phyloP scores from a whole-genome alignment of 2,797 vertebrate species.

The Sebastes diploproa region DNA sequence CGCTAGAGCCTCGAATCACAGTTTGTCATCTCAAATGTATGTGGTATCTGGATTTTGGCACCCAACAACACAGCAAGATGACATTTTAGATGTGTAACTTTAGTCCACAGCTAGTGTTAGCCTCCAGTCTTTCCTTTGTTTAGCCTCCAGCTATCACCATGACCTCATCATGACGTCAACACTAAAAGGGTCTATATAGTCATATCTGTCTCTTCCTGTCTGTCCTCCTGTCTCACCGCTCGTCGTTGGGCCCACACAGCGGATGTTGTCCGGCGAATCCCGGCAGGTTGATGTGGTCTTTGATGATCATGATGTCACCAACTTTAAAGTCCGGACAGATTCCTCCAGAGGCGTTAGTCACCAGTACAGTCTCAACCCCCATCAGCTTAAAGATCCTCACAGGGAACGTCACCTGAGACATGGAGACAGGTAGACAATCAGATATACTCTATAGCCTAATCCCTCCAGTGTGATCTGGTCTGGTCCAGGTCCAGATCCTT shows the following conservation, averaged over 20 bases:
- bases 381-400: constrained; percentile 79
- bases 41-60: too few relatives aligned
- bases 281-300: constrained; percentile 82
- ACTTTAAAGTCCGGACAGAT: constrained; percentile 81
- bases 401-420: constrained; percentile 76
- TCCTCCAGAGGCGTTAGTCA: constrained; percentile 80
- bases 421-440: not conserved
- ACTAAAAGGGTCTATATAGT: not conserved
- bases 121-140: too few relatives aligned
- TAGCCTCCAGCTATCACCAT: too few relatives aligned
- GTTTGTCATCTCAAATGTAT: too few relatives aligned
- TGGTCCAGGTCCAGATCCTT: not conserved
- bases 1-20: too few relatives aligned
- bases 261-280: constrained; percentile 81
- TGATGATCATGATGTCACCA: constrained; percentile 83
- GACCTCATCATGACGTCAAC: too few relatives aligned
- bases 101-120: too few relatives aligned
- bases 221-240: constrained; percentile 60
- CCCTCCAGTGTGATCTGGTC: not conserved
- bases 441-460: not conserved
- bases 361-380: constrained; percentile 77
- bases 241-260: constrained; percentile 80
- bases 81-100: too few relatives aligned
- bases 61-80: too few relatives aligned
- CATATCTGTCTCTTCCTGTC: not conserved